Base-by-base conservation (phyloP, 2,113 vertebrate species). In the Addax nasomaculatus region DNA sequence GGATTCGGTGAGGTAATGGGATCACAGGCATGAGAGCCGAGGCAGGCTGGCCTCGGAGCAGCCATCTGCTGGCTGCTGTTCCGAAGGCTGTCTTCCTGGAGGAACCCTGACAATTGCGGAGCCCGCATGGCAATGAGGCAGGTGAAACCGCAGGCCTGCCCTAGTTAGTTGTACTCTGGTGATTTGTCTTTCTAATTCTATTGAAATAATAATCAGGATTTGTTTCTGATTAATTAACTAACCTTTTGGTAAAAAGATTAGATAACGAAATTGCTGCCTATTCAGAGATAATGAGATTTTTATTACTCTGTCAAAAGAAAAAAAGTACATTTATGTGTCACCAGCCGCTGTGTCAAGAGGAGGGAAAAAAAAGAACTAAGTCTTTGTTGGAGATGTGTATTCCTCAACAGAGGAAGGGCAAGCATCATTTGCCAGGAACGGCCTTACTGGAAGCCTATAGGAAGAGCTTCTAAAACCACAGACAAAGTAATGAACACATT, bases 1-100 rank as follows among this genome's bases (percentile, higher is more conserved):
- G 97, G 99, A 99, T 99, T 99, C 98, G 98, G 99, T 99, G 99
- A 99, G 98, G 99, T 99, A 99, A 99, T 99, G 99, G 99, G 99
- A 99, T 99, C 99, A 99, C 98, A 99, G 98, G 98, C 98, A 97
- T 98, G 97, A 98, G 98, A 98, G 98, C 93, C 92, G 97, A 99
- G 98, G 98, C 98, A 98, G 98, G 98, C 98, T 97, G 99, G 98
- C 97, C 96, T 90, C 16, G 3, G 16, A 97, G 98, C 98, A 99
- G 99, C 99, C 99, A 99, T 99, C 99, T 99, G 99, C 99, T 99
- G 98, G 98, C 98, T 98, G 99, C 98, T 96, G 98, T 97, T 99
- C 98, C 97, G 0, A 90, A 95, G 98, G 96, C 98, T 97, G 97
- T 97, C 98, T 98, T 98, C 98, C 99, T 95, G 85, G 97, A 43